Evolutionary conservation across 2,113 vertebrate species (phyloP), one percentile per base, ranked within the genome.

Genomic region (Eulacestoma nigropectus): DNA sequence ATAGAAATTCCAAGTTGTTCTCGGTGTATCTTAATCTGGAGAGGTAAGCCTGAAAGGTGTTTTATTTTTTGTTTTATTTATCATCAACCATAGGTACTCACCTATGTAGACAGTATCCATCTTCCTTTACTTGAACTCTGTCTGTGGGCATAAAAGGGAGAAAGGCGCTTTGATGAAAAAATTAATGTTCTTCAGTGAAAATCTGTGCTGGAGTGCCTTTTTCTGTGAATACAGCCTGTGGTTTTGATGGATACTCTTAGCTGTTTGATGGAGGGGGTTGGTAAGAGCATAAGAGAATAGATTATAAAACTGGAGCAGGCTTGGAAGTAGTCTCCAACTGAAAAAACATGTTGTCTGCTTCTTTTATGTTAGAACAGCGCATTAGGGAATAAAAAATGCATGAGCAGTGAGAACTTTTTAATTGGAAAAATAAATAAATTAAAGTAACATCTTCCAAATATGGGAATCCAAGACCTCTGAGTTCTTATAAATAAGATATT

Each of bases 401-500:
- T 93, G 81, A 96, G 46, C 88, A 84, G 63, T 72, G 70, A 91
- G 81, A 91, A 76, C 29, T 89, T 97, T 86, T 95, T 97, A 97
- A 97, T 96, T 96, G 90, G 60, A 91, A 94, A 97, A 96, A 93
- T 95, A 97, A 97, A 96, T 94, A 95, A 95, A 85, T 95, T 84
- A 96, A 94, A 91, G 70, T 64, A 85, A 39, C 44, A 15, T 69
- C 53, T 44, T 87, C 87, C 63, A 89, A 94, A 74, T 63, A 67
- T 21, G 78, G 68, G 78, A 83, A 76, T 74, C 42, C 19, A 79
- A 81, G 90, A 87, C 39, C 19, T 83, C 26, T 4, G 59, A 97
- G 90, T 63, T 89, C 42, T 97, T 94, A 72, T 63, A 53, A 92
- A 82, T 93, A 93, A 97, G 67, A 64, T 62, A 84, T 87, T 90